Percentiles rank a stretch among this genome's conserved stretches.
Conservation (phyloP, 2,888 invertebrate species). For the Amblyteles armatorius region DNA sequence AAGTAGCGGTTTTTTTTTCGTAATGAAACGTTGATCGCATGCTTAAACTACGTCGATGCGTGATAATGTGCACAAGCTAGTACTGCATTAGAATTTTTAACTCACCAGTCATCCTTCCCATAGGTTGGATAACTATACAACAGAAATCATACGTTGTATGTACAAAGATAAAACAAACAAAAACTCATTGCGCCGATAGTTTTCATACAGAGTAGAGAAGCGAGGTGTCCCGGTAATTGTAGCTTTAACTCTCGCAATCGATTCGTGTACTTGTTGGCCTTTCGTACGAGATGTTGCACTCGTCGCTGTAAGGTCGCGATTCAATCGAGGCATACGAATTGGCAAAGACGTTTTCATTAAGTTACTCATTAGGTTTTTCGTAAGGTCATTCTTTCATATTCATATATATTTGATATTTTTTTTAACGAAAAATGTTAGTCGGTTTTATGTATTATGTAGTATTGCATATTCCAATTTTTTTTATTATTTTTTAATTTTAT, state of each 20-base stretch:
- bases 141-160: constrained; percentile 80
- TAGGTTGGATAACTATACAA: constrained; percentile 86
- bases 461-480: no score
- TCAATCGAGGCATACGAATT: no score
- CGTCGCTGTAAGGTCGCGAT: neutral
- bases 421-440: no score
- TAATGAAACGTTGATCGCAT: constrained; percentile 56
- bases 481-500: no score
- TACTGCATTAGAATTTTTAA: constrained; percentile 78
- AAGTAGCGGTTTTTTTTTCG: neutral
- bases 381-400: no score
- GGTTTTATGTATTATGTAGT: no score
- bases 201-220: neutral
- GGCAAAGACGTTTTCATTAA: no score
- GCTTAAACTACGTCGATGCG: constrained; percentile 72
- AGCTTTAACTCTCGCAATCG: no score
- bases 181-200: constrained; percentile 5
- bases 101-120: constrained; percentile 88
- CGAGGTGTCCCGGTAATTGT: neutral
- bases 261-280: neutral
- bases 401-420: no score
- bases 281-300: neutral
- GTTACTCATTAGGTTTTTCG: no score
- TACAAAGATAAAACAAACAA: constrained; percentile 73
- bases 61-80: constrained; percentile 60